Percentiles rank a stretch among this genome's conserved stretches.
phyloP scores from a whole-genome alignment of 2,797 vertebrate species.

The Sebastes itinus region DNA sequence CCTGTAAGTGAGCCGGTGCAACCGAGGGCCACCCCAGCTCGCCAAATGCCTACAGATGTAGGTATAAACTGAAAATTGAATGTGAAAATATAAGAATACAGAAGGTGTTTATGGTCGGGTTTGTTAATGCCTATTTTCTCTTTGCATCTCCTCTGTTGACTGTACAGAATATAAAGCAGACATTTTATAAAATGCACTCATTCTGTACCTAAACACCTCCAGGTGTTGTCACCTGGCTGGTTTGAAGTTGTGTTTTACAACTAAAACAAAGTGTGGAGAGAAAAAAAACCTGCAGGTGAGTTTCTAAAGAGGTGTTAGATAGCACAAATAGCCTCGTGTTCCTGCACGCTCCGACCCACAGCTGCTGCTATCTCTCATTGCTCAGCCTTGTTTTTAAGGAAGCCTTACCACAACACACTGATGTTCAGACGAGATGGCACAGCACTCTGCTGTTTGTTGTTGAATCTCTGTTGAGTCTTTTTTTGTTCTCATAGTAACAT shows the following conservation, averaged over 20 bases:
- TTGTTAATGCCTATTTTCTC: background rate
- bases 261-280: slow-evolving; percentile 22
- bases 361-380: slow-evolving; percentile 26
- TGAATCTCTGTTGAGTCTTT: background rate
- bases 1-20: background rate
- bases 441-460: slow-evolving; percentile 6
- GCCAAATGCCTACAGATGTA: background rate
- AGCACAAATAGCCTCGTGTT: slow-evolving; percentile 22
- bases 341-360: slow-evolving; percentile 50
- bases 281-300: slow-evolving; percentile 15
- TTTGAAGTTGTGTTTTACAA: slow-evolving; percentile 3
- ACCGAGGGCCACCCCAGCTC: background rate
- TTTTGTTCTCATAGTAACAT: background rate
- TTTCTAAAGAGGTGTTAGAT: slow-evolving; percentile 33
- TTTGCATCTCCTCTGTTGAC: background rate
- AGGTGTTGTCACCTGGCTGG: background rate
- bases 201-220: background rate
- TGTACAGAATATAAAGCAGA: background rate
- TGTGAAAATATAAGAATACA: background rate
- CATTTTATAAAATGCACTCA: background rate
- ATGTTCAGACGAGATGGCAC: slow-evolving; percentile 43
- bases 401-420: slow-evolving; percentile 38
- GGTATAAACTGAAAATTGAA: background rate
- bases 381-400: slow-evolving; percentile 53
- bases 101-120: background rate